Evolutionary conservation across 2,797 vertebrate genomes (phyloP), one percentile per base, ranked within the genome.

Genomic region (Sebastes kiyomatsui): DNA sequence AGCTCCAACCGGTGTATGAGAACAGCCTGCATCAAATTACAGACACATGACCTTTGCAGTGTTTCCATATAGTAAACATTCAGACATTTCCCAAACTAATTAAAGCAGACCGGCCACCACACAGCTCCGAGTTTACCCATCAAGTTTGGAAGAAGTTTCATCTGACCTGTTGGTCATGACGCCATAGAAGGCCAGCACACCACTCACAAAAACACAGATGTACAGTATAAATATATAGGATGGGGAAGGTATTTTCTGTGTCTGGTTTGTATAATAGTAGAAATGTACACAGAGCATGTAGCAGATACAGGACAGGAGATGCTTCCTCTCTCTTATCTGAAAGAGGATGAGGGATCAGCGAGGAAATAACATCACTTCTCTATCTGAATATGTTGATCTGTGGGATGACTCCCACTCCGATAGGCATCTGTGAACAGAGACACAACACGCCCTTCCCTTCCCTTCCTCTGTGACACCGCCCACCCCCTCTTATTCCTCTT

Each of bases 361-460:
- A 85, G 90, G 91, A 95, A 94, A 94, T 87, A 92, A 90, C 84
- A 88, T 67, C 67, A 88, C 79, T 82, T 79, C 72, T 87, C 78
- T 90, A 88, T 94, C 85, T 88, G 73, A 76, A 88, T 70, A 32
- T 79, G 81, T 78, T 87, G 66, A 93, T 93, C 90, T 91, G 59
- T 61, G 75, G 67, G 85, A 86, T 84, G 87, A 91, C 77, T 90
- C 91, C 83, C 76, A 3, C 65, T 80, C 68, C 70, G 94, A 95
- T 93, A 92, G 78, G 82, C 86, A 93, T 94, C 93, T 90, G 68
- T 49, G 79, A 76, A 70, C 79, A 88, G 82, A 93, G 91, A 93
- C 93, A 92, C 87, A 94, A 95, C 94, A 95, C 90, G 46, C 77
- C 84, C 74, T 18, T 56, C 73, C 9, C 20, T 49, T 52, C 69